These are phyloP conservation scores for Acipenser oxyrinchus DNA, from an alignment of 2,797 vertebrate genomes.

Conservation along the genomic window DNA sequence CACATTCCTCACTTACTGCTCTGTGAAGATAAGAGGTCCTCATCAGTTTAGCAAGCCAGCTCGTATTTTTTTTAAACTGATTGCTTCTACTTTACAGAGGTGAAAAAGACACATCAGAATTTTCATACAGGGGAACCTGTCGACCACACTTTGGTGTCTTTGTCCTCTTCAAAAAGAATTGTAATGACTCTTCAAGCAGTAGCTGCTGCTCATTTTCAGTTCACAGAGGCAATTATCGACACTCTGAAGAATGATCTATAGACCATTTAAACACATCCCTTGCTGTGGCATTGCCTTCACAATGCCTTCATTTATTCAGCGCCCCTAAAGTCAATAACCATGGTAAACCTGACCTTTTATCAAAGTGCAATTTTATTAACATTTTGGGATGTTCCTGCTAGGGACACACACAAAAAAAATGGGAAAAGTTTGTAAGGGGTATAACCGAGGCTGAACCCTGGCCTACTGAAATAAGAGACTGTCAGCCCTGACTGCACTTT, in stretches of 20 bases:
- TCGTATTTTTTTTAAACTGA: conserved; percentile 16
- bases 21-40: background rate
- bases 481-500: too few species aligned
- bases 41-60: background rate
- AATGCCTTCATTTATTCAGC: conserved; percentile 18
- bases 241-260: conserved; percentile 37
- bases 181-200: conserved; percentile 19
- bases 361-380: background rate
- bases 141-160: conserved; percentile 14
- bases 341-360: conserved; percentile 34
- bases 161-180: conserved; percentile 18
- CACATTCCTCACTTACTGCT: background rate
- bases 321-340: conserved; percentile 16
- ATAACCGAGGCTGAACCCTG: too few species aligned
- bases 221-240: conserved; percentile 40
- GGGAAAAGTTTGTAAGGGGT: too few species aligned
- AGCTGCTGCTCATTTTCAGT: conserved; percentile 25
- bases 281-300: conserved; percentile 19
- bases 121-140: conserved; percentile 11
- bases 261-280: conserved; percentile 23
- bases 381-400: too few species aligned
- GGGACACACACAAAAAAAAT: background rate
- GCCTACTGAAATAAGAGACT: too few species aligned
- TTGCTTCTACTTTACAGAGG: conserved; percentile 18
- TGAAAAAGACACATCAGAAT: conserved; percentile 24